Evolutionary conservation across 1,140 invertebrate species (phyloP).

Genomic region (Acromyrmex charruanus): DNA sequence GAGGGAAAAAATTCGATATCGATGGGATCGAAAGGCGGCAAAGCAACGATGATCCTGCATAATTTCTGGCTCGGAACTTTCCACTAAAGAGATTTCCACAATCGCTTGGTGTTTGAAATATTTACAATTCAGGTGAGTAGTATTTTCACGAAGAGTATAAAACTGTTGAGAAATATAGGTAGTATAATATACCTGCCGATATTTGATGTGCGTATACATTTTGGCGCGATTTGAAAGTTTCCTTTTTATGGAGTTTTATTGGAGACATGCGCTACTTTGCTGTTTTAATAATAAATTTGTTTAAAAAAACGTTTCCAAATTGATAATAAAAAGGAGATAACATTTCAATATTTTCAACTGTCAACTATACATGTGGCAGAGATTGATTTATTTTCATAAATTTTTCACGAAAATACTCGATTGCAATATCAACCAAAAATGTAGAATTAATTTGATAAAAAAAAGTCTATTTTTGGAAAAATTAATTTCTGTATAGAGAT

Average conservation of each 20-base stretch:
- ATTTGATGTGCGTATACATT: neutral
- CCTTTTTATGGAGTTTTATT: neutral
- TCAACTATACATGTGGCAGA: neutral
- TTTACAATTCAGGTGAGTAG: slow-evolving; percentile 36
- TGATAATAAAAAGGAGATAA: neutral
- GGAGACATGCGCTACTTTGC: neutral
- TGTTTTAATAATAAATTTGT: neutral
- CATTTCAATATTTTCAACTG: neutral
- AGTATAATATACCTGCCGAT: neutral
- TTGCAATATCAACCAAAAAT: slow-evolving; percentile 4
- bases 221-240: neutral
- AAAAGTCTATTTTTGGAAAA: neutral
- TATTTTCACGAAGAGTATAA: slow-evolving; percentile 21
- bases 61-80: neutral
- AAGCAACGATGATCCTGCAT: neutral
- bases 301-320: slow-evolving; percentile 5
- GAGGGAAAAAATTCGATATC: neutral
- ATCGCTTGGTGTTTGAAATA: neutral
- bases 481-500: neutral
- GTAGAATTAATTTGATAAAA: neutral
- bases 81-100: slow-evolving; percentile 1
- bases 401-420: neutral
- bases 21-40: neutral
- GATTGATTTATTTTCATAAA: neutral
- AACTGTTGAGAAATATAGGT: neutral